Base-by-base conservation (phyloP, 2,888 invertebrate genomes). In the Charanyca ferruginea region DNA sequence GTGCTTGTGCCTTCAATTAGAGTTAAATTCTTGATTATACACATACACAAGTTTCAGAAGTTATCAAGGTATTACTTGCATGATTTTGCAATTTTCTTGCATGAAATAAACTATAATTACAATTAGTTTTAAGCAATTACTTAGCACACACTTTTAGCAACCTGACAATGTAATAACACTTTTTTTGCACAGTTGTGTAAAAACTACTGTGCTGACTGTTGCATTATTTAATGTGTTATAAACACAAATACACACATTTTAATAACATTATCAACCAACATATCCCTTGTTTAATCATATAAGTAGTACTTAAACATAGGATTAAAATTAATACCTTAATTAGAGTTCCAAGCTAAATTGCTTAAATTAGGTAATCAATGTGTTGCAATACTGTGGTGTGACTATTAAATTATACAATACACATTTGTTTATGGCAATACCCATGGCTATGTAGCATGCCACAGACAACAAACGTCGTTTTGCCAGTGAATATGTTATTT, bases 291-390 rank as follows among this genome's bases (percentile, higher is more conserved):
- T 73, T 18, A 68, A 32, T n/a, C 3, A 41, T 44, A 55, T 48
- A 18, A 70, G 45, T 63, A 63, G 35, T 49, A n/a, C n/a, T n/a
- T n/a, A 25, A 47, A 42, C 42, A 2, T 55, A 66, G 7, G 45
- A 49, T 32, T n/a, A 18, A 76, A 51, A n/a, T 44, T 44, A 38
- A 65, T 62, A 68, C 44, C 52, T 44, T 76, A 68, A 79, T 73
- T 78, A 69, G 75, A 60, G 11, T 57, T 53, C 65, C 57, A 75
- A 77, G 76, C 75, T 76, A 67, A 71, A 60, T 66, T 55, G 47
- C 28, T 69, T 69, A 47, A n/a, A 8, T 47, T 51, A 77, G 2
- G 41, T 55, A 64, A 51, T 41, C 18, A 48, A 57, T 51, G 38
- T 68, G 55, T 47, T 66, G 48, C 53, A 76, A 79, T 76, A 76